A percentile compares a stretch with the other conserved stretches of the same genome.
These are phyloP conservation scores for Cavia aperea DNA, from an alignment of 2,113 vertebrate genomes.

Conservation along the genomic window DNA sequence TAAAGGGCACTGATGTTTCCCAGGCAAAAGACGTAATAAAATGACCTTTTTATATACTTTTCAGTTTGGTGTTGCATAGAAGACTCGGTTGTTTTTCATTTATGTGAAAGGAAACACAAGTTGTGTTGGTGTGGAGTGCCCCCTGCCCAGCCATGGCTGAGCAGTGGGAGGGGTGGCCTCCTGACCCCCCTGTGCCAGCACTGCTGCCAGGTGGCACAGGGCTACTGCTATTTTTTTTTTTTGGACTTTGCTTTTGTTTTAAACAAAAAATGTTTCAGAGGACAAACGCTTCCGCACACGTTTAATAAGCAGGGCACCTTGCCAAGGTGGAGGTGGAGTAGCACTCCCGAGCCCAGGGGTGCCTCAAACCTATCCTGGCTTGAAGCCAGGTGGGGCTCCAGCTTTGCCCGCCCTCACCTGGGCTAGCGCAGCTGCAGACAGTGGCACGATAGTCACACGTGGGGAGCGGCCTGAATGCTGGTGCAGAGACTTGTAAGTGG, in stretches of 20 bases:
- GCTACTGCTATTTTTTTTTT: not conserved
- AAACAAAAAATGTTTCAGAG: not conserved
- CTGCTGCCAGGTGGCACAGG: not conserved
- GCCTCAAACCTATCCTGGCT: not conserved
- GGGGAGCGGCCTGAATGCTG: not conserved
- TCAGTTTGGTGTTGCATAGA: not conserved
- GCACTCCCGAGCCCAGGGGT: not conserved
- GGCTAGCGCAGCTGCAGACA: too few relatives aligned
- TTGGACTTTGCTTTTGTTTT: not conserved
- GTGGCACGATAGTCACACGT: not conserved
- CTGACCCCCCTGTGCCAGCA: not conserved
- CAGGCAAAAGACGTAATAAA: slow-evolving; percentile 59
- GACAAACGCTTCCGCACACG: not conserved
- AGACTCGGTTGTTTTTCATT: not conserved
- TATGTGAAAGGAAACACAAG: not conserved
- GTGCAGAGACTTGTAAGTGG: not conserved
- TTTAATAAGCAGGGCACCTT: not conserved
- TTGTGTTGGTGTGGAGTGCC: not conserved
- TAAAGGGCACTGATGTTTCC: slow-evolving; percentile 34
- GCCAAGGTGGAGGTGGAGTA: too few relatives aligned
- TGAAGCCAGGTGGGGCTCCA: too few relatives aligned
- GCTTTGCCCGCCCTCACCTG: too few relatives aligned
- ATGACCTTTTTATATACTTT: slow-evolving; percentile 49
- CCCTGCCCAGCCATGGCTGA: not conserved
- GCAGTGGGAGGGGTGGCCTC: not conserved